Percentiles rank a stretch among this genome's conserved stretches.
Evolutionary conservation across 2,888 invertebrate genomes (phyloP).

Genomic region (Tipula lateralis): DNA sequence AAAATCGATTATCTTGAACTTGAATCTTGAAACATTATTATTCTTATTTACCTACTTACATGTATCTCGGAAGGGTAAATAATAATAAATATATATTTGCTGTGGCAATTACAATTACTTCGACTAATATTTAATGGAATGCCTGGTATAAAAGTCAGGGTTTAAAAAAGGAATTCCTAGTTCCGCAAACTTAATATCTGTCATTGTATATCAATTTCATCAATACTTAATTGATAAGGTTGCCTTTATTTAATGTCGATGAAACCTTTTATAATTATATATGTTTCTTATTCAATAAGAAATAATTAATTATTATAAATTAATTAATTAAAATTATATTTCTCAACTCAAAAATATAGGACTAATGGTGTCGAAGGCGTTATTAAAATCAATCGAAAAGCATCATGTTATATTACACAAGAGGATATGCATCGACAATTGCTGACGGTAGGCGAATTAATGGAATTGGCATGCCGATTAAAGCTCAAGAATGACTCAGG

Average conservation of each 20-base stretch:
- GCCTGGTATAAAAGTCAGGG: too few relatives aligned
- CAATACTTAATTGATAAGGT: too few relatives aligned
- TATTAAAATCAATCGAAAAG: constrained; percentile 64
- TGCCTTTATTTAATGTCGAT: too few relatives aligned
- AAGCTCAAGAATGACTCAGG: constrained; percentile 52
- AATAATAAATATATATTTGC: neutral
- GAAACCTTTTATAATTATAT: too few relatives aligned
- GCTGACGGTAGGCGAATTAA: constrained; percentile 68
- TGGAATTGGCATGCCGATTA: constrained; percentile 71
- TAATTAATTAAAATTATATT: neutral
- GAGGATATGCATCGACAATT: constrained; percentile 68
- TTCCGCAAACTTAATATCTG: too few relatives aligned
- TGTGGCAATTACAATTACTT: too few relatives aligned
- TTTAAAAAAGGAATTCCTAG: too few relatives aligned
- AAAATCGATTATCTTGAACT: neutral
- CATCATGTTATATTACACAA: constrained; percentile 80
- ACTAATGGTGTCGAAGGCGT: constrained; percentile 58
- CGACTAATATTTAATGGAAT: too few relatives aligned
- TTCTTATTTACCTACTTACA: neutral
- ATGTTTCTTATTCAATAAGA: neutral
- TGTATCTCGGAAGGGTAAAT: neutral
- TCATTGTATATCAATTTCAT: too few relatives aligned
- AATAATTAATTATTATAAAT: neutral
- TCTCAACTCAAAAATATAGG: neutral
- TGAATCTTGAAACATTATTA: neutral